These are phyloP conservation scores for Nephrotoma flavescens DNA, from an alignment of 2,888 invertebrate species.

Conservation along the genomic window DNA sequence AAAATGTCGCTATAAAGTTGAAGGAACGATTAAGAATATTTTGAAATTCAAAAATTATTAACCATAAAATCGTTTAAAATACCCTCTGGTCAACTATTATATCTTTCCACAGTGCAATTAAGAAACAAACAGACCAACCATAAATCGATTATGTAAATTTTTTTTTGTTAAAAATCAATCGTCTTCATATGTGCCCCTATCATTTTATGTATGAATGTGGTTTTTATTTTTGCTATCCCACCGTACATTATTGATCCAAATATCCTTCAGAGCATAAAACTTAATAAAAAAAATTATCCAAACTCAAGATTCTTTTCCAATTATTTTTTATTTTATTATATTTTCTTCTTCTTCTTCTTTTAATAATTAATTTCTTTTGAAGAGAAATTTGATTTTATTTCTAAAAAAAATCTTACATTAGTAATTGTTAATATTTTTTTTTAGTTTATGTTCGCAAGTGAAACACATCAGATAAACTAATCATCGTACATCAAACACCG, in stretches of 20 bases:
- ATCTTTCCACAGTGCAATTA: too few species aligned
- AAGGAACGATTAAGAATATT: too few species aligned
- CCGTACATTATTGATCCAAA: conserved; percentile 17
- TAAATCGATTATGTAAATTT: neutral
- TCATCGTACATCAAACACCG: neutral
- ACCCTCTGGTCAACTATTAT: too few species aligned
- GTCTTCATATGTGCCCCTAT: neutral
- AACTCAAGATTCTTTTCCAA: neutral
- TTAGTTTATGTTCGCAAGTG: conserved; percentile 2
- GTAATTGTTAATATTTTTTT: neutral
- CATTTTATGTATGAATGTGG: neutral
- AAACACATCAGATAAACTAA: neutral
- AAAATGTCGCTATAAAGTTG: too few species aligned
- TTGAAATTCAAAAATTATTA: too few species aligned
- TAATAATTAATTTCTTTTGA: neutral
- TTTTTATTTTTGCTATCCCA: conserved; percentile 11
- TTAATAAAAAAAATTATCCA: neutral
- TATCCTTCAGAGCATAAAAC: conserved; percentile 17
- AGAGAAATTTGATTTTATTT: neutral
- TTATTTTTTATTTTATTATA: neutral
- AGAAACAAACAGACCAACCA: too few species aligned
- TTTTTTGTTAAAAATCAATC: neutral
- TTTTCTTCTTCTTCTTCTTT: neutral
- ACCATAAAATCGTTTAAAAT: too few species aligned
- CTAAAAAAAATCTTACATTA: neutral